Evolutionary conservation across 2,113 vertebrate genomes (phyloP), one percentile per base, ranked within the genome.

Genomic region (Anarrhichthys ocellatus): DNA sequence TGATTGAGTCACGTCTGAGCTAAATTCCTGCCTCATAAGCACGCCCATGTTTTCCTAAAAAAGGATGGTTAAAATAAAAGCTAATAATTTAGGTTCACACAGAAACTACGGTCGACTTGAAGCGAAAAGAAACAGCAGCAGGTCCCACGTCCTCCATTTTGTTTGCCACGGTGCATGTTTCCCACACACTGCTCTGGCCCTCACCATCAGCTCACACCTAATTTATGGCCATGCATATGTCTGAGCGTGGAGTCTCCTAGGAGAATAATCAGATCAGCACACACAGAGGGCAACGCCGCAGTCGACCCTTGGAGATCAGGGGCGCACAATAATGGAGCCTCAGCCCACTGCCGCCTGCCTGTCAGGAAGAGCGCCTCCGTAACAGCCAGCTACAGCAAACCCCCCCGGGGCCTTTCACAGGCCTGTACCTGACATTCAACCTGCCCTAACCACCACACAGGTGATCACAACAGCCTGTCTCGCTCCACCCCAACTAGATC

Each of bases 191-290:
- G 82, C 89, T 80, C 72, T 66, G 86, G 87, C 76, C 90, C 85
- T 85, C 88, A 85, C 89, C 91, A 80, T 83, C 87, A 72, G 89
- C 94, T 92, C 92, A 87, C 92, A 91, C 91, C 92, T 94, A 95
- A 94, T 95, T 95, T 94, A 95, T 92, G 85, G 88, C 93, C 91
- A 29, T 88, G 91, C 94, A 93, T 93, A 93, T 89, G 95, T 94
- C 88, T 88, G 92, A 92, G 83, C 80, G 76, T 83, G 76, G 86
- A 87, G 91, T 95, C 91, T 95, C 94, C 94, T 94, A 94, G 95
- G 94, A 95, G 94, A 95, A 94, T 95, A 95, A 95, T 95, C 94
- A 95, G 93, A 95, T 95, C 94, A 91, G 91, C 94, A 91, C 93
- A 95, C 91, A 94, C 92, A 91, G 91, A 92, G 94, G 91, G 91